Evolutionary conservation across 2,888 invertebrate genomes (phyloP), one percentile per base, ranked within the genome.

Genomic region (Allacma fusca): DNA sequence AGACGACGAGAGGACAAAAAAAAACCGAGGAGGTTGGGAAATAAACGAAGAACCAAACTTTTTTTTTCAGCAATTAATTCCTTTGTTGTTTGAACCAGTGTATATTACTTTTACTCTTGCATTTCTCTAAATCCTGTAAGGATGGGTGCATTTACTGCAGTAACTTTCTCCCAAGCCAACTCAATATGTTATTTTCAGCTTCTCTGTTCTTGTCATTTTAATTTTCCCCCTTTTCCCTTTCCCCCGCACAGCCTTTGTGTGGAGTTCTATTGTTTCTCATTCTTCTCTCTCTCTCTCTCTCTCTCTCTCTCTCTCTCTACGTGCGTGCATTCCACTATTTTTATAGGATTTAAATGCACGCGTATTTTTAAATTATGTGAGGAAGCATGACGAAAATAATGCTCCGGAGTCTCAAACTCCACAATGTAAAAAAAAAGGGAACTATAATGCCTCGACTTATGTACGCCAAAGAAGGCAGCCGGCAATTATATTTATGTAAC

Each of bases 141-240:
- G 50, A 13, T 50, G 50, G 50, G 2, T 50, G 50, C 50, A 13
- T 50, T 50, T 50, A 50, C n/a, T 50, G 50, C 50, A 13, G 2
- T 16, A 5, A 50, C 50, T 16, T 12, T 12, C 50, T 50, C 16
- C 19, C 50, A 50, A 50, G 2, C 16, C 50, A 50, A 50, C 50
- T 50, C 50, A 50, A 50, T 50, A 50, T 50, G 50, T 50, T 50
- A 50, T 50, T 50, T 67, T 67, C 67, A 67, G 34, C 23, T 23
- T 44, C 43, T 26, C 70, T 70, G 70, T 24, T 70, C 44, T 50
- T 70, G 70, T 44, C 70, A 70, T 70, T 50, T 70, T 50, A 44
- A 50, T 70, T 70, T 70, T 50, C 50, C 50, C 24, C 69, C 44
- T 16, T 24, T 50, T 50, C n/a, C 50, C 50, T 50, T 19, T n/a